Evolutionary conservation across 2,888 invertebrate species (phyloP).

Genomic region (Drosophila diplacantha): DNA sequence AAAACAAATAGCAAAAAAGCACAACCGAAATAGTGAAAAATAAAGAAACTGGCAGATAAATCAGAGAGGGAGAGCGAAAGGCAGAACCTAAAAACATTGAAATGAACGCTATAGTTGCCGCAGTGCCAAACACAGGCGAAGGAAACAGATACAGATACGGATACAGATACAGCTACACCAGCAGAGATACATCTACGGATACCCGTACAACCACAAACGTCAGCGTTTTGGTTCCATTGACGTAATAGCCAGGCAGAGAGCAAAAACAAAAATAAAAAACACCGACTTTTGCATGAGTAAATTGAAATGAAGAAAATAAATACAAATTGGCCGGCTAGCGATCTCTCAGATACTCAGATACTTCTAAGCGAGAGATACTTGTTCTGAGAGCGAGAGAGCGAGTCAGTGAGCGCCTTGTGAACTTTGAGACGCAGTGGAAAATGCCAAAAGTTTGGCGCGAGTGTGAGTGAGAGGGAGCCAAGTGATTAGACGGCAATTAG

Average conservation of each 20-base stretch:
- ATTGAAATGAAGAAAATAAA: conserved; percentile 69
- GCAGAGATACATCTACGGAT: conserved; percentile 28
- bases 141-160: conserved; percentile 29
- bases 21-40: conserved; percentile 38
- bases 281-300: conserved; percentile 59
- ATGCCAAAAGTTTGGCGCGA: conserved; percentile 54
- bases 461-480: conserved; percentile 21
- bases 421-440: conserved; percentile 70
- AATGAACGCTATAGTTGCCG: conserved; percentile 65
- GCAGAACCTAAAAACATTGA: conserved; percentile 67
- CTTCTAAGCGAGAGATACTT: conserved; percentile 17
- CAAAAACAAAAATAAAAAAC: conserved; percentile 10
- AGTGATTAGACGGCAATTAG: conserved; percentile 41
- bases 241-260: conserved; percentile 60
- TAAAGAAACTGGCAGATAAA: conserved; percentile 56
- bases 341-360: conserved; percentile 33
- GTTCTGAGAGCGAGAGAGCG: conserved; percentile 11
- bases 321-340: conserved; percentile 49
- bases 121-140: conserved; percentile 49
- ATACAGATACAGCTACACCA: conserved; percentile 29
- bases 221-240: conserved; percentile 67
- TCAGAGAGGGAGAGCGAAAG: conserved; percentile 48
- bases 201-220: conserved; percentile 52
- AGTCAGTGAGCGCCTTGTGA: conserved; percentile 53
- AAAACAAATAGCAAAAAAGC: conserved; percentile 47